Conservation (phyloP, 2,113 vertebrate genomes). For the Pterocles orientalis region DNA sequence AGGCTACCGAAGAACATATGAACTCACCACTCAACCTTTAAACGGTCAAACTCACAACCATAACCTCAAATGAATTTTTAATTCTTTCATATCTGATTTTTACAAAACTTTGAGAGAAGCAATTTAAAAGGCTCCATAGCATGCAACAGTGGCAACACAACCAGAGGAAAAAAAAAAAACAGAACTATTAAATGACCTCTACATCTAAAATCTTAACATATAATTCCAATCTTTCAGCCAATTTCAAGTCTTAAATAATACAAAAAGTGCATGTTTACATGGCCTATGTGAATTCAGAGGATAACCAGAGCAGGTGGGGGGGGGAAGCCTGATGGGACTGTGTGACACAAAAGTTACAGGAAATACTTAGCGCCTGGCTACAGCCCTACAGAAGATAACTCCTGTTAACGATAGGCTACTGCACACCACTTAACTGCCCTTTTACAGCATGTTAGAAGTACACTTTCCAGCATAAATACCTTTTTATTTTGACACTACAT, state of each 20-base stretch:
- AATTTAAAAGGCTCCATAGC: slow-evolving; percentile 43
- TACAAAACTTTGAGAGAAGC: slow-evolving; percentile 46
- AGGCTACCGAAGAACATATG: background rate
- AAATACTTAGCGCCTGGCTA: background rate
- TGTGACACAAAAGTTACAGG: background rate
- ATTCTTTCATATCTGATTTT: slow-evolving; percentile 68
- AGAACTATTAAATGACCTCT: background rate
- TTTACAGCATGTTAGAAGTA: background rate
- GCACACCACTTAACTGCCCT: background rate
- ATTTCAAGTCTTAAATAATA: background rate
- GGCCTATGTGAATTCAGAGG: background rate
- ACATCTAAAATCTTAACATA: background rate
- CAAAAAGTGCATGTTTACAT: background rate
- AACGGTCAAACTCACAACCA: slow-evolving; percentile 28
- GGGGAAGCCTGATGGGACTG: background rate
- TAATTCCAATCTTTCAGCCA: background rate
- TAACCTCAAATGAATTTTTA: slow-evolving; percentile 73
- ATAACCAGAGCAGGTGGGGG: background rate
- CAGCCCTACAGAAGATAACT: background rate
- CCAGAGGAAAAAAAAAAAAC: background rate
- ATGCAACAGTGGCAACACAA: slow-evolving; percentile 38
- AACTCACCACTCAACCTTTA: background rate
- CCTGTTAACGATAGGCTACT: background rate
- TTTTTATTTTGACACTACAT: background rate
- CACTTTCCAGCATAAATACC: background rate